Base-by-base conservation (phyloP, 2,888 invertebrate genomes). In the Chrysolina haemoptera region DNA sequence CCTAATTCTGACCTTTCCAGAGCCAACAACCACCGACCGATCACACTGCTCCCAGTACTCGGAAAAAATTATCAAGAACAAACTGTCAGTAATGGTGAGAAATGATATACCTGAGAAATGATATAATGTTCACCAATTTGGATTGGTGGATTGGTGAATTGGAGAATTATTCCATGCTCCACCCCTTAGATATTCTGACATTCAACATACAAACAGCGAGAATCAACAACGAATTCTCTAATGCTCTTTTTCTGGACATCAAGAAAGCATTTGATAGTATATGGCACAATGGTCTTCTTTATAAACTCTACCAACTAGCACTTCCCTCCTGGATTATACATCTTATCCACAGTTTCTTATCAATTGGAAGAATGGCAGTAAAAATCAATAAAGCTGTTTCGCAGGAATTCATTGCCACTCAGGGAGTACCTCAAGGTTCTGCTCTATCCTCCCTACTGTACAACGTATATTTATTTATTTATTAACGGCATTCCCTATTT, bases 91-190 rank as follows among this genome's bases (percentile, higher is more conserved):
- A 59, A 59, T 16, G 40, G 40, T 40, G 5, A n/a, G n/a, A n/a
- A n/a, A n/a, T n/a, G n/a, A n/a, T n/a, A n/a, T n/a, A n/a, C 20
- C 59, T n/a, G n/a, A n/a, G n/a, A n/a, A n/a, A n/a, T n/a, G n/a
- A n/a, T n/a, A n/a, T n/a, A n/a, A n/a, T 12, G 20, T 18, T 6
- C 59, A 59, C 59, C 59, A 59, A 59, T 59, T 59, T 20, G 59
- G 59, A 59, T 59, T 59, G 5, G 18, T 12, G 22, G 59, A 59
- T n/a, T n/a, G n/a, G n/a, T n/a, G 11, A 59, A 20, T 12, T 59
- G 59, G 10, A n/a, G n/a, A n/a, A n/a, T n/a, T n/a, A n/a, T n/a
- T n/a, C n/a, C n/a, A n/a, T n/a, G n/a, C n/a, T n/a, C n/a, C n/a
- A n/a, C n/a, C n/a, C n/a, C n/a, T n/a, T n/a, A n/a, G n/a, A n/a